Conservation (phyloP, 2,797 vertebrate species). For the Acipenser ruthenus region DNA sequence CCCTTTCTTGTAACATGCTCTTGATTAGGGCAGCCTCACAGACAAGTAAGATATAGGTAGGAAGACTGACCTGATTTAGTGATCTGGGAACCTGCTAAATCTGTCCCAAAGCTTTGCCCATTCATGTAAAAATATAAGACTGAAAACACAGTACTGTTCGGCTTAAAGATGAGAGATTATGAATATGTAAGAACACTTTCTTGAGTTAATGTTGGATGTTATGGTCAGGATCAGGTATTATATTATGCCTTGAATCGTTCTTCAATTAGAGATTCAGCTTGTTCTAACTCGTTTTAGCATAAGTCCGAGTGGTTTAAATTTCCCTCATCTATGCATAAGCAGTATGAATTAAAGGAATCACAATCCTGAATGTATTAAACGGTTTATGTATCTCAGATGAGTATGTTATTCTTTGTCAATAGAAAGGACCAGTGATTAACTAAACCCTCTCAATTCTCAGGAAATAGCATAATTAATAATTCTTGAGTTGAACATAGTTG, state of each 20-base stretch:
- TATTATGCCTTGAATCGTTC: constrained; percentile 48
- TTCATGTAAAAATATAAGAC: too few relatives aligned
- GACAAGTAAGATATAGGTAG: too few relatives aligned
- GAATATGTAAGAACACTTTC: too few relatives aligned
- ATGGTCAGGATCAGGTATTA: constrained; percentile 67
- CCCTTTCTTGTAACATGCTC: too few relatives aligned
- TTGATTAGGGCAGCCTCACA: too few relatives aligned
- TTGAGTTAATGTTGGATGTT: constrained; percentile 43
- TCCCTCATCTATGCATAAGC: constrained; percentile 58
- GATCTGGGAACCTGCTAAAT: too few relatives aligned
- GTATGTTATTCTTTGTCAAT: constrained; percentile 64
- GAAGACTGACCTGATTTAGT: too few relatives aligned
- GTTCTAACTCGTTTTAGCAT: constrained; percentile 55
- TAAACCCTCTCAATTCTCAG: constrained; percentile 73
- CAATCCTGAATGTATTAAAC: constrained; percentile 67
- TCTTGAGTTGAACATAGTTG: constrained; percentile 32
- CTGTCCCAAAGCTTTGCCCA: too few relatives aligned
- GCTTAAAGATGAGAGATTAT: too few relatives aligned
- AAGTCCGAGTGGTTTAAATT: constrained; percentile 66
- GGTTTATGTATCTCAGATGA: constrained; percentile 49
- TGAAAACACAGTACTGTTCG: too few relatives aligned
- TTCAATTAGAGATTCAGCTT: constrained; percentile 55
- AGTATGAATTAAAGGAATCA: constrained; percentile 53
- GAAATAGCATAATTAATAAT: constrained; percentile 66
- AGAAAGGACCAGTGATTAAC: constrained; percentile 64